Conservation (phyloP, 2,113 vertebrate species). For the Xenopus borealis region DNA sequence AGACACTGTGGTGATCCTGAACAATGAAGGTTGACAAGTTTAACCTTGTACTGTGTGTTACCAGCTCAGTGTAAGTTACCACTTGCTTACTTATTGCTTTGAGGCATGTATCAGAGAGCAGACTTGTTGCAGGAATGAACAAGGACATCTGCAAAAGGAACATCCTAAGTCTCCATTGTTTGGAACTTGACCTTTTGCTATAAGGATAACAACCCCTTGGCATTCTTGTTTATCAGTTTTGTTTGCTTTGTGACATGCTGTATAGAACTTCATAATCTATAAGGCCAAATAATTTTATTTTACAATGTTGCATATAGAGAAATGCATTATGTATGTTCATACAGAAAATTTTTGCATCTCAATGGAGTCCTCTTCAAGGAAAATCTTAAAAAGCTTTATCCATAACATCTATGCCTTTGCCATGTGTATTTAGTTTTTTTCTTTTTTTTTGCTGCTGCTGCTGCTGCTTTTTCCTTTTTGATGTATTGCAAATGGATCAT, state of each 20-base stretch:
- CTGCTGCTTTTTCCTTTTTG: neutral
- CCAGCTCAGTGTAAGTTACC: neutral
- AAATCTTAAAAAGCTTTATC: neutral
- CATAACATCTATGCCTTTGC: neutral
- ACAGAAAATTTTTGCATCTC: neutral
- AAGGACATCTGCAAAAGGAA: neutral
- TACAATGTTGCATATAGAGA: neutral
- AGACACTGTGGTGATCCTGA: neutral
- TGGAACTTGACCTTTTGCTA: neutral
- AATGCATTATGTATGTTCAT: neutral
- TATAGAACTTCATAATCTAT: neutral
- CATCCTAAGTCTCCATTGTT: neutral
- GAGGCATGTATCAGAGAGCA: neutral
- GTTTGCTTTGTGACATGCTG: neutral
- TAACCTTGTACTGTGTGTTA: neutral
- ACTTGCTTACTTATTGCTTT: neutral
- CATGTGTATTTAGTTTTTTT: neutral
- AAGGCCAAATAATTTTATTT: neutral
- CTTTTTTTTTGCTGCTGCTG: too few species aligned
- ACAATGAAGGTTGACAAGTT: slow-evolving; percentile 2
- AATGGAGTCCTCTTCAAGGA: neutral
- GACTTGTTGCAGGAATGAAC: neutral
- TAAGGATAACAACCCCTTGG: neutral
- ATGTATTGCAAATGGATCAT: slow-evolving; percentile 2
- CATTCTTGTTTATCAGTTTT: neutral